Evolutionary conservation across 2,113 vertebrate species (phyloP), one percentile per base, ranked within the genome.

Genomic region (Engraulis encrasicolus): DNA sequence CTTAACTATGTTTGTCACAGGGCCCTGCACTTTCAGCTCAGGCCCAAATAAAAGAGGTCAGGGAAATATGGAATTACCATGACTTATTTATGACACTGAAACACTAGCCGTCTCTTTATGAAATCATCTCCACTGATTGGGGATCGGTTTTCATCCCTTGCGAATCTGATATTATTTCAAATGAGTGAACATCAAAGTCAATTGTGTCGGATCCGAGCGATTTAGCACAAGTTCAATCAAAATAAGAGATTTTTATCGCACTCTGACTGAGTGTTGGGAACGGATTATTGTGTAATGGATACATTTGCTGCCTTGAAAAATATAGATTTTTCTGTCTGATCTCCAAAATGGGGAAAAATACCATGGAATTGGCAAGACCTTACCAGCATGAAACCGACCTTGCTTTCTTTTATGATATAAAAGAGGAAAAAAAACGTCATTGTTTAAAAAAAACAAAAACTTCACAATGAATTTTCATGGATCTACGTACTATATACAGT

Each of bases 41-140:
- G 86, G 86, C 89, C 90, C 88, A 94, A 93, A 95, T 94, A 92
- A 92, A 92, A 93, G 88, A 89, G 92, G 93, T 93, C 93, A 90
- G 90, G 92, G 89, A 94, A 94, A 95, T 95, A 93, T 94, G 93
- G 92, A 91, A 91, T 94, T 93, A 92, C 93, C 91, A 91, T 93
- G 93, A 94, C 92, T 95, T 95, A 94, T 95, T 95, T 95, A 95
- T 95, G 95, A 94, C 71, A 91, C 89, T 91, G 94, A 94, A 95
- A 95, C 92, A 91, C 90, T 89, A 95, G 89, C 92, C 86, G 88
- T 86, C 87, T 78, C 90, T 54, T 91, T 93, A 94, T 93, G 92
- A 93, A 93, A 93, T 93, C 91, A 93, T 93, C 91, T 90, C 84
- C 9, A 85, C 81, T 92, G 92, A 94, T 93, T 93, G 90, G 90